Evolutionary conservation across 2,113 vertebrate genomes (phyloP), one percentile per base, ranked within the genome.

Genomic region (Chaetodon auriga): DNA sequence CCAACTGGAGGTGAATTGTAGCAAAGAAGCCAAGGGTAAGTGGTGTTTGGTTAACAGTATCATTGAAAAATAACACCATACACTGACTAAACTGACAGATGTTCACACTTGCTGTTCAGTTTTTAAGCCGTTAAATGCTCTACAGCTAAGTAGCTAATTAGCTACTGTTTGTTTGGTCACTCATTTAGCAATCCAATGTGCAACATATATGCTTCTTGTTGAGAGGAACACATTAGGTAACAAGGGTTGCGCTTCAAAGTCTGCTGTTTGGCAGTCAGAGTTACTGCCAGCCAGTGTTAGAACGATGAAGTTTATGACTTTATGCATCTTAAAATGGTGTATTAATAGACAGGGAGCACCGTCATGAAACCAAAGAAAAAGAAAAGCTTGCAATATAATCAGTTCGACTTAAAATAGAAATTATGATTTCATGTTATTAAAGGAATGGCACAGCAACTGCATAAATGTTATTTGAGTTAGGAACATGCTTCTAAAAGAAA

Each of bases 231-330:
- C 18, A 30, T 68, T 13, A 48, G 15, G 38, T 55, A 68, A 62
- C 54, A 30, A 62, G 62, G 46, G 46, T 35, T n/a, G 38, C 2
- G 2, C 74, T 68, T 68, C 25, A 61, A 77, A 72, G 78, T 68
- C 21, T 1, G 21, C 55, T 62, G 45, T 62, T 19, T 78, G 63
- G 46, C 45, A 62, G 68, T 73, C 16, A 68, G 16, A 23, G 30
- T 58, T 58, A 23, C 21, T 82, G 48, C n/a, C 55, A 51, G 82
- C 57, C 57, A 58, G 30, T 75, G 41, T 55, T 18, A 38, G 16
- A 80, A 51, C 5, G 1, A 30, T 51, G 68, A 43, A 55, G 48
- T 57, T 45, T 62, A 25, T 16, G 12, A 41, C 21, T 19, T 51
- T 1, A 62, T 62, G 15, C 11, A 23, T 19, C 30, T 43, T 41